These are phyloP conservation scores for Neodiprion fabricii DNA, from an alignment of 1,140 invertebrate species.

Conservation along the genomic window DNA sequence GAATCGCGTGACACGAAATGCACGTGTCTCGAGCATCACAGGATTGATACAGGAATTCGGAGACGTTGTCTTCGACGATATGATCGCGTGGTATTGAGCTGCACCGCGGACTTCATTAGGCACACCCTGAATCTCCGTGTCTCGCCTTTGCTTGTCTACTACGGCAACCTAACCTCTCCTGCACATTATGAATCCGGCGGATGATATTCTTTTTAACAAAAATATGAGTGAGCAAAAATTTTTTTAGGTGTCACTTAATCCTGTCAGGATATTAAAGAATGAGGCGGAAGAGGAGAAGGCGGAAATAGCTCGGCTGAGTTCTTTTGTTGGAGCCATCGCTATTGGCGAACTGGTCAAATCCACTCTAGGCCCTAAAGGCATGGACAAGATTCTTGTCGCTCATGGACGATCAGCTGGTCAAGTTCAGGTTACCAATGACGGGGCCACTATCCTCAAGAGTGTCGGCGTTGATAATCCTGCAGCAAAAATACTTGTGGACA, in stretches of 20 bases:
- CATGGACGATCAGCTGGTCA: constrained; percentile 80
- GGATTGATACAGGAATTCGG: neutral
- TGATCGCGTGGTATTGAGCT: no score
- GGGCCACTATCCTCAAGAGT: constrained; percentile 96
- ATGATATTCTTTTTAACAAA: neutral
- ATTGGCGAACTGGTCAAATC: constrained; percentile 98
- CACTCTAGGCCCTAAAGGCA: constrained; percentile 98
- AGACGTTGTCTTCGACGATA: no score
- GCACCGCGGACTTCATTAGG: no score
- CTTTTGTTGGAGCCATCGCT: constrained; percentile 97
- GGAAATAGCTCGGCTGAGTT: constrained; percentile 93
- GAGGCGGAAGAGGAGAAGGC: constrained; percentile 98
- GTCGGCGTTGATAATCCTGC: constrained; percentile 99
- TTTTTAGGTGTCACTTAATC: constrained; percentile 85
- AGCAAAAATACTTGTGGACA: constrained; percentile 98
- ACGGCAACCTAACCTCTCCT: no score
- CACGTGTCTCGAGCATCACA: neutral
- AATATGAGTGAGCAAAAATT: neutral
- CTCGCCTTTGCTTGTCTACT: no score
- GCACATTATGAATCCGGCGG: neutral
- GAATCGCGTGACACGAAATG: neutral
- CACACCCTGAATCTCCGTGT: no score
- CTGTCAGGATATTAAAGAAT: constrained; percentile 91
- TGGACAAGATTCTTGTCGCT: constrained; percentile 99
- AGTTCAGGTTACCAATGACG: constrained; percentile 99